These are phyloP conservation scores for Orthonychiurus folsomi DNA, from an alignment of 2,888 invertebrate species.

Conservation along the genomic window DNA sequence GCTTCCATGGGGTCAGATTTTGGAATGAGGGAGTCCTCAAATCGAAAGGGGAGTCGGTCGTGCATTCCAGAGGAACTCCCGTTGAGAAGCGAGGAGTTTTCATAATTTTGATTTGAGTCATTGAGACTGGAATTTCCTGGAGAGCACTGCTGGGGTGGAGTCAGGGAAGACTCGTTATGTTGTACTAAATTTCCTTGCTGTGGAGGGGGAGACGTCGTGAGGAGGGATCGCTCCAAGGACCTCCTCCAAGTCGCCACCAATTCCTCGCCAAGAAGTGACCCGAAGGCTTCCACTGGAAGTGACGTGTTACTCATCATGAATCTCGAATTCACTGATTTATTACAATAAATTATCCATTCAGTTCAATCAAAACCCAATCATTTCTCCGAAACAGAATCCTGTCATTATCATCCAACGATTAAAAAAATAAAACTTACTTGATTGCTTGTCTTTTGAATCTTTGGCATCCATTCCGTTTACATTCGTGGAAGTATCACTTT, in stretches of 20 bases:
- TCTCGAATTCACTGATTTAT: conserved; percentile 37
- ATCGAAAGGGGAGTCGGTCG: conserved; percentile 62
- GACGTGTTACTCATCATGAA: conserved; percentile 35
- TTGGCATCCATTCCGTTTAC: conserved; percentile 41
- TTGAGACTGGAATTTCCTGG: conserved; percentile 29
- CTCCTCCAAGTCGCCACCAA: conserved; percentile 71
- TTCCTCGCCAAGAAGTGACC: conserved; percentile 61
- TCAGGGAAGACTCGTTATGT: conserved; percentile 38
- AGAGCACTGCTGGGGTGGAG: conserved; percentile 37
- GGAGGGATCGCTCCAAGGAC: conserved; percentile 52
- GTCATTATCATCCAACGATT: too few species aligned
- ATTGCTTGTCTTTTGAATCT: conserved; percentile 39
- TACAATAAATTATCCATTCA: too few species aligned
- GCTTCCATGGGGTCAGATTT: conserved; percentile 92
- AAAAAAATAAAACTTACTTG: conserved; percentile 33
- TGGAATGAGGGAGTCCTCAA: conserved; percentile 79
- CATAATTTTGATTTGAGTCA: conserved; percentile 26
- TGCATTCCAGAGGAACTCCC: conserved; percentile 32
- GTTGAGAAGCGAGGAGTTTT: conserved; percentile 30
- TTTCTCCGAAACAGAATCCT: too few species aligned
- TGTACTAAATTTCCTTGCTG: conserved; percentile 42
- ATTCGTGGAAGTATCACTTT: conserved; percentile 24
- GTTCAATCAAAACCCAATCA: too few species aligned
- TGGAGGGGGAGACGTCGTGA: conserved; percentile 41
- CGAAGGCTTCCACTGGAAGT: conserved; percentile 42